phyloP scores from a whole-genome alignment of 2,888 invertebrate species.

The Leptothorax acervorum region DNA sequence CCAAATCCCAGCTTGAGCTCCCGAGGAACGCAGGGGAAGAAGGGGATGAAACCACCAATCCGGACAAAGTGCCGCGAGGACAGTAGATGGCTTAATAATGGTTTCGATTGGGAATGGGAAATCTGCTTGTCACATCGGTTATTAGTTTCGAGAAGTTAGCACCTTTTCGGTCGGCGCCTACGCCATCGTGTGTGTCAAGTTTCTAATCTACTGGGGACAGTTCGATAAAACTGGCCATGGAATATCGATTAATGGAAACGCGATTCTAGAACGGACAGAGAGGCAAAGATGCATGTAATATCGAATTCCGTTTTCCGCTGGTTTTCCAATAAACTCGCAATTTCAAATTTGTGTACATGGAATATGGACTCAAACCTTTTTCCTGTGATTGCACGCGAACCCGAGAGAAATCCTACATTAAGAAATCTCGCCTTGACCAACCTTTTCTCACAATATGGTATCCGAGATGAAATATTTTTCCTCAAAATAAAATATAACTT shows the following conservation, averaged over 20 bases:
- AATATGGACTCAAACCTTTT: slow-evolving; percentile 11
- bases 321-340: slow-evolving; percentile 17
- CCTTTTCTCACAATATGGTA: background rate
- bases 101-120: slow-evolving; percentile 81
- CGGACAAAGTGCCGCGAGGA: slow-evolving; percentile 78
- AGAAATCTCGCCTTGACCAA: slow-evolving; percentile 5
- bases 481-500: slow-evolving; percentile 25
- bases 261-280: background rate
- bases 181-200: slow-evolving; percentile 34
- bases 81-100: slow-evolving; percentile 83
- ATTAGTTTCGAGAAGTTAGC: slow-evolving; percentile 57
- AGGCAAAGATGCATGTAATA: slow-evolving; percentile 18
- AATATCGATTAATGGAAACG: slow-evolving; percentile 18
- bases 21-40: slow-evolving; percentile 58
- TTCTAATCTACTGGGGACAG: slow-evolving; percentile 31
- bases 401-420: slow-evolving; percentile 13
- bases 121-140: slow-evolving; percentile 74
- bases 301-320: background rate
- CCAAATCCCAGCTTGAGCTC: slow-evolving; percentile 75
- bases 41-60: slow-evolving; percentile 64
- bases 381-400: background rate
- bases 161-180: slow-evolving; percentile 33
- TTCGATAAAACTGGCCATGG: slow-evolving; percentile 12
- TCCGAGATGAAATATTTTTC: slow-evolving; percentile 26
- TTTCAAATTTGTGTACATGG: slow-evolving; percentile 16